Evolutionary conservation across 2,113 vertebrate species (phyloP).

Genomic region (Martes martes): DNA sequence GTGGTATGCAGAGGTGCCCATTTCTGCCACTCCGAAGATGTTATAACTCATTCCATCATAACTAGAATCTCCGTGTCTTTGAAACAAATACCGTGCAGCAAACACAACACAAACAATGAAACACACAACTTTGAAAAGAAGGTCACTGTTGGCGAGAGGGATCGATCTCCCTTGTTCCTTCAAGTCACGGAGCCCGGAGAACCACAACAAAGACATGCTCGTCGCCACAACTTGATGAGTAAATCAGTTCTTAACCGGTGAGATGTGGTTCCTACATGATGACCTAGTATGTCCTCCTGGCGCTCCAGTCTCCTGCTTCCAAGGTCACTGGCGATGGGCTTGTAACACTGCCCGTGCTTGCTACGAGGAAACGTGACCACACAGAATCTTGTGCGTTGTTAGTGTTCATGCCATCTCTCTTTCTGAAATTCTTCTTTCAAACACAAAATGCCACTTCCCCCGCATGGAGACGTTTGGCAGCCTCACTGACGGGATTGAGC

Average conservation of each 20-base stretch:
- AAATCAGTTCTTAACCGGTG: fast-evolving
- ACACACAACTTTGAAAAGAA: neutral
- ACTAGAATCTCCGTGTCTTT: neutral
- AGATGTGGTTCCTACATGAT: neutral
- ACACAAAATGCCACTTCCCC: neutral
- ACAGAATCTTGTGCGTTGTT: neutral
- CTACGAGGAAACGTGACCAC: neutral
- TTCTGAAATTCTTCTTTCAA: neutral
- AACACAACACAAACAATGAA: neutral
- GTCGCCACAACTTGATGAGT: neutral
- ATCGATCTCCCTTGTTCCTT: neutral
- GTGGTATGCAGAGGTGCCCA: neutral
- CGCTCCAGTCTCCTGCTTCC: fast-evolving
- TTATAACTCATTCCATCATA: neutral
- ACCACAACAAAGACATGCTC: neutral
- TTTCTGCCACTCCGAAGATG: neutral
- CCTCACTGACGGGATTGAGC: neutral
- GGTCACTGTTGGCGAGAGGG: too few species aligned
- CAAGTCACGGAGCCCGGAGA: fast-evolving
- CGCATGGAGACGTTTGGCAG: neutral
- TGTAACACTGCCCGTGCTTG: fast-evolving
- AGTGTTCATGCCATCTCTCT: neutral
- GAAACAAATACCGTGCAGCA: neutral
- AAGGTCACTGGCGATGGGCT: neutral
- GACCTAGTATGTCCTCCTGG: fast-evolving